Evolutionary conservation across 2,888 invertebrate genomes (phyloP), one percentile per base, ranked within the genome.

Genomic region (Drosophila picticornis): DNA sequence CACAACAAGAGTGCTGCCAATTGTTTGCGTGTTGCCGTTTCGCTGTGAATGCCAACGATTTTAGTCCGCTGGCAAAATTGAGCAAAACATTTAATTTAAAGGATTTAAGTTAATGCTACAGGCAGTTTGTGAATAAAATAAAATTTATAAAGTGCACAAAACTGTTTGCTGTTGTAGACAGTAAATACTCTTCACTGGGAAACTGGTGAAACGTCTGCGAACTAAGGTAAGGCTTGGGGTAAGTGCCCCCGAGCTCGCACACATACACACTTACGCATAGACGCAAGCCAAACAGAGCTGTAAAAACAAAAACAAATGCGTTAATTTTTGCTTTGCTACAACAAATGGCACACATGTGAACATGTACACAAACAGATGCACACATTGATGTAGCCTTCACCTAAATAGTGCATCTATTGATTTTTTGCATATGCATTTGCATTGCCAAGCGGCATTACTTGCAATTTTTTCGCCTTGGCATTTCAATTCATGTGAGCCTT

Each of bases 321-420:
- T 50, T 63, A 57, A 59, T 64, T 58, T 55, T 62, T 80, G 76
- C 53, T 66, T 60, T 57, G 65, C 63, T 60, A 32, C 56, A 75
- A 43, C 61, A 55, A 72, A 51, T 60, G 43, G 38, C 66, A 43
- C 34, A 57, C 38, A n/a, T 25, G 27, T 31, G 36, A 36, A 1
- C 13, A 48, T 38, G 40, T 51, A 56, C 13, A 40, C 50, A 58
- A 63, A 53, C 53, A 51, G 43, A 50, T 50, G 53, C 56, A 67
- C 52, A 62, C 48, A 56, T 53, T 58, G 67, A 80, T 64, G 67
- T 65, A 81, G 80, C 89, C 87, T 88, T 88, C 87, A 88, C 87
- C 89, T 58, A 88, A 82, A 84, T 82, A 79, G 57, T 81, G 77
- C 77, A 83, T 81, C 70, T 84, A 84, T 84, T 81, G 83, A 83